Evolutionary conservation across 2,888 invertebrate genomes (phyloP), one percentile per base, ranked within the genome.

Genomic region (Bugulina stolonifera): DNA sequence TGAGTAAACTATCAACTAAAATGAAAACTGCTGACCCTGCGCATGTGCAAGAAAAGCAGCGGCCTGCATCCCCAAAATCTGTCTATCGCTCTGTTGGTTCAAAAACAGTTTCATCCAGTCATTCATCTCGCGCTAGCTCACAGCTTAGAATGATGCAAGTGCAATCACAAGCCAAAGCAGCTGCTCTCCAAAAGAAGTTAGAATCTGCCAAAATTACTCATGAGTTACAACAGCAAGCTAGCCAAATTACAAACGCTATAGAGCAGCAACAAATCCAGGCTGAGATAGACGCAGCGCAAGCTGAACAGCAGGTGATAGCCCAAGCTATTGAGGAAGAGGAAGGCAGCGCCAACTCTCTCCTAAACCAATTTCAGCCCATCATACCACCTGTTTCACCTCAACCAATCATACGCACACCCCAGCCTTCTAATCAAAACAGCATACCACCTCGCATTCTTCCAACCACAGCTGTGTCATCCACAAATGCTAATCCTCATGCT

Each of bases 71-170:
- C 27, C 10, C 23, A 57, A 23, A 27, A 57, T 57, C 57, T 57
- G 23, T 25, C 23, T 18, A 5, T 57, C 57, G 5, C n/a, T 18
- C 57, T 25, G 3, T 57, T 25, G 23, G 23, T 23, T 57, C 23
- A n/a, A 57, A 22, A 57, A 14, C 57, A 5, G 23, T 14, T 57
- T 57, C 57, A 57, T 57, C 57, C n/a, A 10, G 43, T 43, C 43
- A 43, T 18, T 43, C 43, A 43, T 43, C 43, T 43, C 25, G 25
- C 10, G n/a, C 57, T 57, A 57, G 10, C 23, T 57, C 57, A 57
- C n/a, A 57, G 57, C 57, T 57, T 14, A 57, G 25, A 57, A 14
- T 57, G 23, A 57, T 57, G 57, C 57, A 57, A n/a, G 57, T 57
- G 57, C 57, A 5, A 57, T 57, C 23, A 3, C 10, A 57, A 57